Percentiles rank a stretch among this genome's conserved stretches.
Conservation (phyloP, 2,888 invertebrate species). For the Drosophila nr. perissopoda region DNA sequence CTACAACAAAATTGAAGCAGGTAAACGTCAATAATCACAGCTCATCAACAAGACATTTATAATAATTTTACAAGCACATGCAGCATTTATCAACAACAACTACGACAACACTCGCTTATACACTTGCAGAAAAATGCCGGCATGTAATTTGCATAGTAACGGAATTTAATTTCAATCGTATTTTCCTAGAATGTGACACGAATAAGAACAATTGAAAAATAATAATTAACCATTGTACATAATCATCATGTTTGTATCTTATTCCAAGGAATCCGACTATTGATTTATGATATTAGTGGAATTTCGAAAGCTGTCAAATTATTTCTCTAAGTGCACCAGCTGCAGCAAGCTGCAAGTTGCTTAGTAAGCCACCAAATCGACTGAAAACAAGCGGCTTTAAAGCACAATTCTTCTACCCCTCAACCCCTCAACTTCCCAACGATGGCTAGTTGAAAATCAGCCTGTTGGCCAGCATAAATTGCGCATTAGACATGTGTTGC, state of each 20-base stretch:
- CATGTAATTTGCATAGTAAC: not conserved
- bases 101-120: slow-evolving; percentile 11
- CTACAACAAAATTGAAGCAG: slow-evolving; percentile 60
- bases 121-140: slow-evolving; percentile 4
- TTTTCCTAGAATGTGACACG: not conserved
- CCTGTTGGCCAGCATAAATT: slow-evolving; percentile 61
- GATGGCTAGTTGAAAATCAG: slow-evolving; percentile 1
- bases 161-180: not conserved
- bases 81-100: slow-evolving; percentile 39
- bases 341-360: slow-evolving; percentile 44
- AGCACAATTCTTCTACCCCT: slow-evolving; percentile 13
- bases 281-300: not conserved
- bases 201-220: not conserved
- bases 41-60: slow-evolving; percentile 79
- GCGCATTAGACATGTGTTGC: slow-evolving; percentile 67
- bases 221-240: not conserved
- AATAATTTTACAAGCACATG: slow-evolving; percentile 74
- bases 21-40: slow-evolving; percentile 78
- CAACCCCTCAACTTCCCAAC: not conserved
- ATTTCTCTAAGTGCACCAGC: slow-evolving; percentile 2
- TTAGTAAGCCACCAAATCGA: slow-evolving; percentile 55
- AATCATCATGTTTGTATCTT: not conserved
- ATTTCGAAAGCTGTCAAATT: not conserved
- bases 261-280: not conserved
- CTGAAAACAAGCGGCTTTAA: slow-evolving; percentile 57